These are phyloP conservation scores for Leptosomus discolor DNA, from an alignment of 2,113 vertebrate genomes.

Conservation along the genomic window DNA sequence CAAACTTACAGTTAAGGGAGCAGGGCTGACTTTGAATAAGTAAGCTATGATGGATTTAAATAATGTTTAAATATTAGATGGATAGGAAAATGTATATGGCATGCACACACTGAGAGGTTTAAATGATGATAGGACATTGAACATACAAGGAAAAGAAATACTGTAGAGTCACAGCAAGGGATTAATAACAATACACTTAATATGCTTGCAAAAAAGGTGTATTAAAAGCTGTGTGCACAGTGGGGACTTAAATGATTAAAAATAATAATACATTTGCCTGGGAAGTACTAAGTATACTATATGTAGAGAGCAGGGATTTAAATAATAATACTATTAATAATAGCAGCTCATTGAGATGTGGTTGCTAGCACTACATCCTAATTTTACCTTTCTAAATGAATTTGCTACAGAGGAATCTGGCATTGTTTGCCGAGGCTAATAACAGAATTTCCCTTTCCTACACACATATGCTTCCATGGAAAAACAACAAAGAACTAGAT, in stretches of 20 bases:
- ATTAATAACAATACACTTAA: conserved; percentile 31
- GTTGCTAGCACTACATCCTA: neutral
- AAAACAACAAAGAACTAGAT: conserved; percentile 61
- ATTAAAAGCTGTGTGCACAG: conserved; percentile 19
- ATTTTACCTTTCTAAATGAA: conserved; percentile 19
- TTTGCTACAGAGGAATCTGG: conserved; percentile 45
- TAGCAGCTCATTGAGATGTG: conserved; percentile 3
- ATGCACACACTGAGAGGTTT: neutral
- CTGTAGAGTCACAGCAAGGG: conserved; percentile 10
- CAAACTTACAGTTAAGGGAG: neutral
- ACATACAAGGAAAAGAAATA: conserved; percentile 8
- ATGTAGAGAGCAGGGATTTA: conserved; percentile 26
- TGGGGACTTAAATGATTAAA: conserved; percentile 11
- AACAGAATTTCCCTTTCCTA: conserved; percentile 37
- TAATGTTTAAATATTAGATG: conserved; percentile 28
- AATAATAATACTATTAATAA: conserved; percentile 55
- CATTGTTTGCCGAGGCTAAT: conserved; percentile 52
- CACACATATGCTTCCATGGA: conserved; percentile 46
- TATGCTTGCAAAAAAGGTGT: conserved; percentile 31
- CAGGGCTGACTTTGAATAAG: conserved; percentile 29
- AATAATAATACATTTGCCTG: conserved; percentile 56
- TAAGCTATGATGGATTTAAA: conserved; percentile 41
- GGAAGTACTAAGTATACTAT: conserved; percentile 17
- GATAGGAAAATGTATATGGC: neutral
- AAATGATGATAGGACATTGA: neutral